These are phyloP conservation scores for Cottus gobio DNA, from an alignment of 2,113 vertebrate genomes.

Conservation along the genomic window DNA sequence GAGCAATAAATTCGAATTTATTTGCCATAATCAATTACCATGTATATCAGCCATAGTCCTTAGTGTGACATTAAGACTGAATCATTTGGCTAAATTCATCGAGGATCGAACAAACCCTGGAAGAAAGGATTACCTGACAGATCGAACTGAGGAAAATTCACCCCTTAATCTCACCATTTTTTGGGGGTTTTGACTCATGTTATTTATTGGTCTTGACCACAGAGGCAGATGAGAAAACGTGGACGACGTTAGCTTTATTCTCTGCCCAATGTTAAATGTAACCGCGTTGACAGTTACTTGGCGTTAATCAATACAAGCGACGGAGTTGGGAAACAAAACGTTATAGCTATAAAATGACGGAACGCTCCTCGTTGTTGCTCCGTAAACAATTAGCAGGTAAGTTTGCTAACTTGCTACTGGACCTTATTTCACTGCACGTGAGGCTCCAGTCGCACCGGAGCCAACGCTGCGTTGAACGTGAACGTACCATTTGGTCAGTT, in stretches of 20 bases:
- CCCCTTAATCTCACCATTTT: fast-evolving
- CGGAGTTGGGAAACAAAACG: neutral
- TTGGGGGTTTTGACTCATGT: constrained; percentile 21
- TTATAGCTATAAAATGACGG: constrained; percentile 69
- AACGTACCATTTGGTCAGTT: neutral
- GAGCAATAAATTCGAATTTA: fast-evolving
- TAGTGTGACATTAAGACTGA: neutral
- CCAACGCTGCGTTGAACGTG: too few relatives aligned
- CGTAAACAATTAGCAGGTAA: constrained; percentile 85
- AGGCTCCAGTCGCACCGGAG: neutral
- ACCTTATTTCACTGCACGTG: neutral
- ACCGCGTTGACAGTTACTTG: neutral
- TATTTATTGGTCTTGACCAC: constrained; percentile 26
- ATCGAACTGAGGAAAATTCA: fast-evolving
- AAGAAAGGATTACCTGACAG: neutral
- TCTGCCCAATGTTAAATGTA: neutral
- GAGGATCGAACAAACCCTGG: too few relatives aligned
- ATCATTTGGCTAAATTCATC: fast-evolving
- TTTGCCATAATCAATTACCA: neutral
- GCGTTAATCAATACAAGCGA: neutral
- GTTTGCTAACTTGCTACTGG: constrained; percentile 38
- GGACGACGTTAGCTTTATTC: constrained; percentile 21
- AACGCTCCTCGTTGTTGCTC: constrained; percentile 82
- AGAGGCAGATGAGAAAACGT: constrained; percentile 45
- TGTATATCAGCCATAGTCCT: fast-evolving